Evolutionary conservation across 1,140 invertebrate genomes (phyloP).

Genomic region (Sinella curviseta): DNA sequence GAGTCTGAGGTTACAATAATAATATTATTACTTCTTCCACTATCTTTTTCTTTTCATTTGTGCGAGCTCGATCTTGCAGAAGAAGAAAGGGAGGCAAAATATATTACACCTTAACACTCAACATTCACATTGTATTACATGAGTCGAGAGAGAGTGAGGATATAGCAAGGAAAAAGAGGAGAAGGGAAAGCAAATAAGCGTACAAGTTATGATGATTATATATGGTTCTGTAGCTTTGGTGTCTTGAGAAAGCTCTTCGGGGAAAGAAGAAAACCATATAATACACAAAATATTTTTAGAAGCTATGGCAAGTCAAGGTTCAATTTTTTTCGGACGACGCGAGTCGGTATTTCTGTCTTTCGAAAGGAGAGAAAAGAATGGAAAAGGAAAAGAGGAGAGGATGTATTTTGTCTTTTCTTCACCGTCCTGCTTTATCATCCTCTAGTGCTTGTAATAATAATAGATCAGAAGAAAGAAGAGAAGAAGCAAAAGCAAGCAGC

Average conservation of each 20-base stretch:
- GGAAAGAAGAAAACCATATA: background rate
- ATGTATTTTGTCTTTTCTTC: too few species aligned
- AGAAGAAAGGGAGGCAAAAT: background rate
- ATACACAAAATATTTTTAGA: background rate
- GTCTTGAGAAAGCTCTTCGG: background rate
- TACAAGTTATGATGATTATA: background rate
- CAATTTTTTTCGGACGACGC: background rate
- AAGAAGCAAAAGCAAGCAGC: background rate
- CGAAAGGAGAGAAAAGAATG: too few species aligned
- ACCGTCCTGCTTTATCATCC: too few species aligned
- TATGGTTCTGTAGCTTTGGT: background rate
- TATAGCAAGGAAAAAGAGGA: background rate
- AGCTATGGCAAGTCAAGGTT: background rate
- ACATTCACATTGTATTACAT: too few species aligned
- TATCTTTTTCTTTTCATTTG: slow-evolving; percentile 14
- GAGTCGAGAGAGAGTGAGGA: too few species aligned
- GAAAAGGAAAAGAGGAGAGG: too few species aligned
- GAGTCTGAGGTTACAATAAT: slow-evolving; percentile 7
- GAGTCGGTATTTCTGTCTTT: too few species aligned
- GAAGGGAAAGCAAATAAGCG: background rate
- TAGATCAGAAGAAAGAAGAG: background rate
- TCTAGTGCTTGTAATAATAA: too few species aligned
- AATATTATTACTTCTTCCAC: slow-evolving; percentile 22
- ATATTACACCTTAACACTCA: background rate
- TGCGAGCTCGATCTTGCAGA: background rate